Base-by-base conservation (phyloP, 2,888 invertebrate species). In the Stenchaetothrips biformis region DNA sequence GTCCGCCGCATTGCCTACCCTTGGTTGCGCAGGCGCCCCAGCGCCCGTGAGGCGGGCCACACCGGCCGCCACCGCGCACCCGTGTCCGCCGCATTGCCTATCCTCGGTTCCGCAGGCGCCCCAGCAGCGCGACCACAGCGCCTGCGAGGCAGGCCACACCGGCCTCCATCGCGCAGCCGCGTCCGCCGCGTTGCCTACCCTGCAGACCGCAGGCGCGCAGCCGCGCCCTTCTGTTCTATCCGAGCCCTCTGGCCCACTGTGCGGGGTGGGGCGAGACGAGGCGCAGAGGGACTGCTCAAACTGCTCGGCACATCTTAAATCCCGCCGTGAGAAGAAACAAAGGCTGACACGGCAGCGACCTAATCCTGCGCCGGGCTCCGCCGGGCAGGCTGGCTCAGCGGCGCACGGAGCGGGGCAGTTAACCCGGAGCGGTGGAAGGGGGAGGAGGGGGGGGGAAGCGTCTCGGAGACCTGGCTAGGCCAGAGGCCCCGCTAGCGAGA, bases 281-380 rank as follows among this genome's bases (percentile, higher is more conserved):
- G 16, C 59, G 16, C 59, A 9, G 13, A 16, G 18, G 59, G 59
- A 59, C 18, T 59, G 18, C 59, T 18, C 59, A 16, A 37, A 59
- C 59, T 18, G 59, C 59, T 13, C 59, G 13, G 59, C 59, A 6
- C 59, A 13, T 18, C 59, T 59, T 59, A 59, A 59, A 59, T 59
- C 59, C 59, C 59, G 59, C 59, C 59, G 59, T 59, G 59, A 59
- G 59, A 59, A 59, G 59, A 59, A 59, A 59, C 59, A 59, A 59
- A 59, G 59, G 59, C 59, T 59, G 59, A 18, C 59, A 59, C 37
- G 37, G 37, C 37, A 37, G 37, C 37, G 37, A 37, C 59, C 59
- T 59, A 59, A 59, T 59, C 59, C 59, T 37, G 18, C 59, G 59
- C 18, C 59, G 59, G 59, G 59, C 59, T 9, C 59, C 53, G 11